Conservation (phyloP, 2,888 invertebrate genomes). For the Drosophila atripex region DNA sequence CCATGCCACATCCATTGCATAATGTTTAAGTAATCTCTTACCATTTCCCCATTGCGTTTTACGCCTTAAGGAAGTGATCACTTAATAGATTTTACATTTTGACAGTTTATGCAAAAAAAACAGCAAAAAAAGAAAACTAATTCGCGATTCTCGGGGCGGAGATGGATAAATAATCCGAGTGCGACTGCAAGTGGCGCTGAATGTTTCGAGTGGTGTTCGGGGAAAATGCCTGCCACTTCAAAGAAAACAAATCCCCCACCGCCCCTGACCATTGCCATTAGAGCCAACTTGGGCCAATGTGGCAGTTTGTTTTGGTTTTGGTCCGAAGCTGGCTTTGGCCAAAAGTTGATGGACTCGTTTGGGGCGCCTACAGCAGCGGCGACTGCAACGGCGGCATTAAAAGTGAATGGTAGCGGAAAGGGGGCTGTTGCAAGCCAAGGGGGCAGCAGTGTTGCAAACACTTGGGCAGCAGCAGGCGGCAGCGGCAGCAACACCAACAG, state of each 20-base stretch:
- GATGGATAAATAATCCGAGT: slow-evolving; percentile 3
- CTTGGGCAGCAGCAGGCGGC: slow-evolving; percentile 26
- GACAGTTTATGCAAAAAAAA: slow-evolving; percentile 34
- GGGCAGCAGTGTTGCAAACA: slow-evolving; percentile 11
- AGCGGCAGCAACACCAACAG: slow-evolving; percentile 1
- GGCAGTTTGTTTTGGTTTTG: slow-evolving; percentile 62
- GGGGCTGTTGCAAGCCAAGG: slow-evolving; percentile 1
- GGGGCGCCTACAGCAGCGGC: slow-evolving; percentile 59
- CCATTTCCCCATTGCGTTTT: slow-evolving; percentile 23
- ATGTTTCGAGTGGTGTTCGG: slow-evolving; percentile 40
- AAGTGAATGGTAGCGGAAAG: slow-evolving; percentile 56
- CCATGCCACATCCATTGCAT: slow-evolving; percentile 13
- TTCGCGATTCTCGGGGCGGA: slow-evolving; percentile 39
- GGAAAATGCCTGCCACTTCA: slow-evolving; percentile 44
- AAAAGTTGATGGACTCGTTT: slow-evolving; percentile 76
- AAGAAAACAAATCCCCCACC: slow-evolving; percentile 37
- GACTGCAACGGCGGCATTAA: slow-evolving; percentile 33
- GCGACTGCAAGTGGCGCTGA: slow-evolving; percentile 28
- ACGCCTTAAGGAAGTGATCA: slow-evolving; percentile 27
- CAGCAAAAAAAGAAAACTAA: slow-evolving; percentile 34
- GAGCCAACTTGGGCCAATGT: slow-evolving; percentile 38
- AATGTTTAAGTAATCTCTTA: slow-evolving; percentile 4
- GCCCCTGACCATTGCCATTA: slow-evolving; percentile 25
- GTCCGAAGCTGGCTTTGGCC: slow-evolving; percentile 32
- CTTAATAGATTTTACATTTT: slow-evolving; percentile 47